These are phyloP conservation scores for Mustelus asterias DNA, from an alignment of 2,113 vertebrate species.

Conservation along the genomic window DNA sequence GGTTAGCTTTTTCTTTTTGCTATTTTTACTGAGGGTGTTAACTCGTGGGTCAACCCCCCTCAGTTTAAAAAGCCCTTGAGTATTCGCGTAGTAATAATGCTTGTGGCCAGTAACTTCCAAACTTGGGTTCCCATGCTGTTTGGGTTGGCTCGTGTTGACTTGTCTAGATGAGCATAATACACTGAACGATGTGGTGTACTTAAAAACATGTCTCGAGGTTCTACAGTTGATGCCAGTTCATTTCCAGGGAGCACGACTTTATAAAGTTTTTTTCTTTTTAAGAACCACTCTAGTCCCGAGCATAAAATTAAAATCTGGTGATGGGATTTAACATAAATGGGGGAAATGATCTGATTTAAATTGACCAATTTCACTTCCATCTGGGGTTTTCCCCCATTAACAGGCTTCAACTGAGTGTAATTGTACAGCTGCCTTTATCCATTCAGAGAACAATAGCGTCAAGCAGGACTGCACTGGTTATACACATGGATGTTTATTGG, in stretches of 20 bases:
- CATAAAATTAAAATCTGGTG: conserved; percentile 12
- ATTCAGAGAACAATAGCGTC: neutral
- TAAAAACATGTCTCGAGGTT: neutral
- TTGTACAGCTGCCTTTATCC: conserved; percentile 20
- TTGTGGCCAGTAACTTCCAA: neutral
- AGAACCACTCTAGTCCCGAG: neutral
- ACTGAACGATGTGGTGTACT: neutral
- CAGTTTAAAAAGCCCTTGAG: neutral
- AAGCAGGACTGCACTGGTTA: neutral
- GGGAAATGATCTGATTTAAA: neutral
- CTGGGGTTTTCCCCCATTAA: neutral
- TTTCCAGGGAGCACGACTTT: neutral
- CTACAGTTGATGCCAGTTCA: conserved; percentile 20
- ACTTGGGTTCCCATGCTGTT: neutral
- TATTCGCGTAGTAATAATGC: neutral
- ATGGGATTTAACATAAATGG: neutral
- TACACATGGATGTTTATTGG: neutral
- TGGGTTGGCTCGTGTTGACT: neutral
- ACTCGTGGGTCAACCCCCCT: neutral
- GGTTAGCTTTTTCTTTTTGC: neutral
- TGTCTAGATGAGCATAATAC: neutral
- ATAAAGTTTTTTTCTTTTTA: neutral
- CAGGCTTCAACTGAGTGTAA: conserved; percentile 29
- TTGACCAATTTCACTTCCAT: conserved; percentile 29
- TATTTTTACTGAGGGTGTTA: neutral